Percentiles rank a stretch among this genome's conserved stretches.
These are phyloP conservation scores for Alcedo atthis DNA, from an alignment of 2,797 vertebrate species.

Conservation along the genomic window DNA sequence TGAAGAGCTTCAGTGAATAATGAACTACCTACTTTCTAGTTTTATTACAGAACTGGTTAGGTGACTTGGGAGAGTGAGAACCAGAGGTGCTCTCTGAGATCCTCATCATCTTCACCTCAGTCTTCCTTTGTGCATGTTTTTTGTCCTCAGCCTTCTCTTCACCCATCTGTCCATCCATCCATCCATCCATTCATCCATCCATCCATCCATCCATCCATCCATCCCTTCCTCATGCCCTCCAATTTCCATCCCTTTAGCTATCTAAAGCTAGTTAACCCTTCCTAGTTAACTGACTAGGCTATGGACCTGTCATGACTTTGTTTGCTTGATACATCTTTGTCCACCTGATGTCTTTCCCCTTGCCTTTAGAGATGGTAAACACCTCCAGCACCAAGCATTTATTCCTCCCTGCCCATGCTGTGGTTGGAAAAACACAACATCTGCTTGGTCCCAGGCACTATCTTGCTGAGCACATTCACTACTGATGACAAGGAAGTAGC, in stretches of 20 bases:
- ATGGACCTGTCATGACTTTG: neutral
- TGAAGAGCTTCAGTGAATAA: neutral
- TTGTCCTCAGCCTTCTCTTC: neutral
- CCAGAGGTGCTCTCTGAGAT: neutral
- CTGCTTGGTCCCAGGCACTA: neutral
- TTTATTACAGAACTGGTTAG: neutral
- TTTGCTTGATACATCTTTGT: neutral
- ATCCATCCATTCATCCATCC: no score
- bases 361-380: neutral
- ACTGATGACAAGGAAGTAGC: neutral
- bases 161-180: no score
- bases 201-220: neutral
- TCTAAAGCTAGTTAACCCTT: neutral
- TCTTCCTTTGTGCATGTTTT: accelerated
- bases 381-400: neutral
- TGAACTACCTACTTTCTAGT: neutral
- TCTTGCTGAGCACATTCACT: neutral
- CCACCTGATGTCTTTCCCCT: neutral
- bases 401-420: neutral
- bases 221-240: neutral
- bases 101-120: neutral
- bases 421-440: neutral
- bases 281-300: no score
- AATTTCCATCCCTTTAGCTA: neutral
- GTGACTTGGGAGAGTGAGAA: neutral